These are phyloP conservation scores for Leucophenga montana DNA, from an alignment of 2,888 invertebrate species.

Conservation along the genomic window DNA sequence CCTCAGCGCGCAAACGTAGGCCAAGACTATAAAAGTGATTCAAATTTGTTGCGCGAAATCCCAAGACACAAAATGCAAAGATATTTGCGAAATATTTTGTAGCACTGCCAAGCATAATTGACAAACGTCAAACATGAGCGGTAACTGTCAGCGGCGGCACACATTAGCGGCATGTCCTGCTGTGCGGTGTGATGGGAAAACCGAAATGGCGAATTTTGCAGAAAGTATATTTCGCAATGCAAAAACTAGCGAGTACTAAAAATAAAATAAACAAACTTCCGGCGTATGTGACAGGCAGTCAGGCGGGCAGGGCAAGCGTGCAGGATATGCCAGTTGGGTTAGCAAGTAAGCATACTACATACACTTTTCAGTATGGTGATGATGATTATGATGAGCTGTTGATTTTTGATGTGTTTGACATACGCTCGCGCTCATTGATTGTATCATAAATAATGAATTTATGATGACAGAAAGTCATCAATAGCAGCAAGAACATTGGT, in stretches of 20 bases:
- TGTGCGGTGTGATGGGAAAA: background rate
- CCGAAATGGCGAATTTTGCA: slow-evolving; percentile 4
- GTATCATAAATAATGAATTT: slow-evolving; percentile 73
- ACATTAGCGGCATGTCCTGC: slow-evolving; percentile 30
- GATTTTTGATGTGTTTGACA: slow-evolving; percentile 73
- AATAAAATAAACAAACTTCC: slow-evolving; percentile 72
- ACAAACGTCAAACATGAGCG: slow-evolving; percentile 51
- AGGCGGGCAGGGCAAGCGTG: slow-evolving; percentile 28
- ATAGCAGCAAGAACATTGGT: slow-evolving; percentile 12
- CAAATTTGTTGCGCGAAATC: slow-evolving; percentile 54
- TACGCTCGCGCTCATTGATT: slow-evolving; percentile 73
- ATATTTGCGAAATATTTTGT: background rate
- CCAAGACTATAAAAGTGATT: slow-evolving; percentile 53
- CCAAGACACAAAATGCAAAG: slow-evolving; percentile 25
- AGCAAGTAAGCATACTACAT: slow-evolving; percentile 25
- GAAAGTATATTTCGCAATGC: too few species aligned
- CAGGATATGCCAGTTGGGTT: slow-evolving; percentile 36
- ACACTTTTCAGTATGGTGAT: background rate
- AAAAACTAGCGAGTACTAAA: slow-evolving; percentile 37
- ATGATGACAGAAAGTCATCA: slow-evolving; percentile 71
- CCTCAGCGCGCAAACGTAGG: slow-evolving; percentile 43
- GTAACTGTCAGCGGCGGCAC: slow-evolving; percentile 38
- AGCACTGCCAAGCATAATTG: slow-evolving; percentile 34
- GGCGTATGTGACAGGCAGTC: slow-evolving; percentile 37
- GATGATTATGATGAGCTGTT: slow-evolving; percentile 55